These are phyloP conservation scores for Eulemur coronatus DNA, from an alignment of 2,797 vertebrate genomes.

Conservation along the genomic window DNA sequence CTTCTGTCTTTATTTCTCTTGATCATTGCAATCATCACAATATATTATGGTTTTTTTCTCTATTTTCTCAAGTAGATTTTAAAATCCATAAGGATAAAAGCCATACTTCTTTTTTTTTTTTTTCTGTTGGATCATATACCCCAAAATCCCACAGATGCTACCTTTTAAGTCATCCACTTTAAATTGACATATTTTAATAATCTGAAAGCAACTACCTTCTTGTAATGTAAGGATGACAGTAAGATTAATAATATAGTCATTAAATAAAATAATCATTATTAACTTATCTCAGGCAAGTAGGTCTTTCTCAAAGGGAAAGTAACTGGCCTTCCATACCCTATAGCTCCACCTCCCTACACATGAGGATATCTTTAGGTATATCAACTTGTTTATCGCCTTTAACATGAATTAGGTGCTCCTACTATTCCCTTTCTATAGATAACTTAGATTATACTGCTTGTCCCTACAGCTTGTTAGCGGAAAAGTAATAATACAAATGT, in stretches of 20 bases:
- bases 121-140: not conserved
- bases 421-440: not conserved
- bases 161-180: not conserved
- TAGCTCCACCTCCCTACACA: not conserved
- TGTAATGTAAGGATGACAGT: not conserved
- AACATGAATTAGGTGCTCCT: not conserved
- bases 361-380: not conserved
- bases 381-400: not conserved
- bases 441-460: not conserved
- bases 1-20: not conserved
- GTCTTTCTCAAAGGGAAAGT: not conserved
- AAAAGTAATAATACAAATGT: not conserved
- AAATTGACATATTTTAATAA: slow-evolving; percentile 7
- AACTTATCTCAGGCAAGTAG: not conserved
- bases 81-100: not conserved
- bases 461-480: not conserved
- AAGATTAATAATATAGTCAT: not conserved
- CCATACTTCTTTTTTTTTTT: not conserved
- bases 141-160: not conserved
- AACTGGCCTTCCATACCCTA: accelerated
- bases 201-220: not conserved
- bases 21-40: not conserved
- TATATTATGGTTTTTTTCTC: not conserved
- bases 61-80: not conserved
- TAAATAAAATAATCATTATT: not conserved